Percentiles rank a stretch among this genome's conserved stretches.
Conservation (phyloP, 2,888 invertebrate genomes). For the Parnassius orleans region DNA sequence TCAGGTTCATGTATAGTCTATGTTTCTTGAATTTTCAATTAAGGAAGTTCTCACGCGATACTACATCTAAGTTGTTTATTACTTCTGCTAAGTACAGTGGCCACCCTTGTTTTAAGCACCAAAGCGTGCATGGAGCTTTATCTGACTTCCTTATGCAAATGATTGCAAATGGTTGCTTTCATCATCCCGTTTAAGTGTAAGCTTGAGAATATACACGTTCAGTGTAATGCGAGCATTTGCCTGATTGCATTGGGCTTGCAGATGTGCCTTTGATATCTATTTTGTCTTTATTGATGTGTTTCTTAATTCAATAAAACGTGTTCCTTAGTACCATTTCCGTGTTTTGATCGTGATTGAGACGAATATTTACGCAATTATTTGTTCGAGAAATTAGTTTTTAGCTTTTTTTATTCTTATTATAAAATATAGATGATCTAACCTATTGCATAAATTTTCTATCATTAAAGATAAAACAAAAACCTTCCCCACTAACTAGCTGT, state of each 20-base stretch:
- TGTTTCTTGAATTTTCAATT: constrained; percentile 33
- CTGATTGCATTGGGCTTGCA: constrained; percentile 28
- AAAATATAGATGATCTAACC: too few species aligned
- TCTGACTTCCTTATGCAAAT: constrained; percentile 71
- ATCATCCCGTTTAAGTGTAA: constrained; percentile 29
- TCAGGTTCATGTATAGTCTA: constrained; percentile 22
- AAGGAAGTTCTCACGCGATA: constrained; percentile 34
- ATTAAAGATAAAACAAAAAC: too few species aligned
- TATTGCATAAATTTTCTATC: too few species aligned
- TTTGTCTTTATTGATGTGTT: constrained; percentile 1
- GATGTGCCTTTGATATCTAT: constrained; percentile 10
- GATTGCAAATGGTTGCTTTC: constrained; percentile 63
- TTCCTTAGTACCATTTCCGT: too few species aligned
- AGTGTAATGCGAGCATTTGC: constrained; percentile 37
- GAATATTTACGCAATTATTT: too few species aligned
- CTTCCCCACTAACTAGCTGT: not conserved
- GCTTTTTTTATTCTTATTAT: too few species aligned
- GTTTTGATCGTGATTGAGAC: too few species aligned
- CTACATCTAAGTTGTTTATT: constrained; percentile 34
- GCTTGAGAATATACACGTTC: constrained; percentile 27
- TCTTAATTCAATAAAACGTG: too few species aligned
- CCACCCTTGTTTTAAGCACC: constrained; percentile 44
- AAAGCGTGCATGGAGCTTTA: constrained; percentile 49
- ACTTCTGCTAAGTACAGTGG: constrained; percentile 38
- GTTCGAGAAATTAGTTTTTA: too few species aligned